Percentiles rank a stretch among this genome's conserved stretches.
Evolutionary conservation across 2,797 vertebrate genomes (phyloP).

Genomic region (Cirrhinus molitorella): DNA sequence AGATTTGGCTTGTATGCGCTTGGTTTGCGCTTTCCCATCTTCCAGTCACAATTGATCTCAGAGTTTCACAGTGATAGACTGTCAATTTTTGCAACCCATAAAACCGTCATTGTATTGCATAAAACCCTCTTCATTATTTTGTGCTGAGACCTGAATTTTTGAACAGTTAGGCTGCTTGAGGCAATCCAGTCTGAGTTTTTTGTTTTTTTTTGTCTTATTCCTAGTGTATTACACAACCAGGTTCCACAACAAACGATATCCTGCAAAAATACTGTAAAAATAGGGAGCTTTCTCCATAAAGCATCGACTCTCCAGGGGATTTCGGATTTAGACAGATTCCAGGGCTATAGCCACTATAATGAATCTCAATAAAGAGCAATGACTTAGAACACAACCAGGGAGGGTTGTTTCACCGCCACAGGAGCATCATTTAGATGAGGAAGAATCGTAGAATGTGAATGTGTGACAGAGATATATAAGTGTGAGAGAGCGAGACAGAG

Average conservation of each 20-base stretch:
- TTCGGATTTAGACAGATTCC: conserved; percentile 37
- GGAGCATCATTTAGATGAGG: conserved; percentile 34
- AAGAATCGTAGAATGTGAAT: conserved; percentile 7
- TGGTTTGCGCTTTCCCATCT: conserved; percentile 56
- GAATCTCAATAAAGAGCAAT: conserved; percentile 48
- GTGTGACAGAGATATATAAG: conserved; percentile 33
- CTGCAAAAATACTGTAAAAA: neutral
- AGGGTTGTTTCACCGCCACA: conserved; percentile 39
- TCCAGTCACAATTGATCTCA: conserved; percentile 48
- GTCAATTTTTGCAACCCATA: conserved; percentile 4
- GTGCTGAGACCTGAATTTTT: conserved; percentile 14
- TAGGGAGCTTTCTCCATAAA: neutral
- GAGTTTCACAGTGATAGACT: conserved; percentile 30
- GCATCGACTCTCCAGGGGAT: conserved; percentile 13
- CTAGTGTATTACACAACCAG: conserved; percentile 20
- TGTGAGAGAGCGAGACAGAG: conserved; percentile 24
- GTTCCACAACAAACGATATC: conserved; percentile 23
- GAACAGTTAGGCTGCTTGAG: conserved; percentile 1
- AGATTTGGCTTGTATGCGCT: conserved; percentile 50
- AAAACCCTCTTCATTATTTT: conserved; percentile 50
- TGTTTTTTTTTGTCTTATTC: neutral
- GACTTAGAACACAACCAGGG: conserved; percentile 36
- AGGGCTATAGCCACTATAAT: conserved; percentile 26
- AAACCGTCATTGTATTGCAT: conserved; percentile 44
- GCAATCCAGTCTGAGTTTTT: neutral